Base-by-base conservation (phyloP, 2,888 invertebrate species). In the Scaptomyza flava region DNA sequence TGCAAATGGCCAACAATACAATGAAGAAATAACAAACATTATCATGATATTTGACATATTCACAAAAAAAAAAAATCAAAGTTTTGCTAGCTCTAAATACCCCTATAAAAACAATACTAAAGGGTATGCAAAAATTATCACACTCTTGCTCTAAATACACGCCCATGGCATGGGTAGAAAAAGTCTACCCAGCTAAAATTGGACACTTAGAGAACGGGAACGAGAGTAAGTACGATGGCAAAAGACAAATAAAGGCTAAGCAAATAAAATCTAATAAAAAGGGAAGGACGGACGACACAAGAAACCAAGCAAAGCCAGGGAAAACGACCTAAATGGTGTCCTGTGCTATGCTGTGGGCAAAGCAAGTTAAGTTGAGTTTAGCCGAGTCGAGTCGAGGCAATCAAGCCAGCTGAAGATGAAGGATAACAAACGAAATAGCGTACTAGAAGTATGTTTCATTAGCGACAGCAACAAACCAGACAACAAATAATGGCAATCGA, bases 191-290 rank as follows among this genome's bases (percentile, higher is more conserved):
- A 60, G 75, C 72, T 67, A 76, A 76, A 85, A 85, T 78, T 78
- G 80, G 73, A 80, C 82, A 78, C 85, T 80, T 72, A 53, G 62
- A 65, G 58, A 3, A 50, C 4, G 41, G 17, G 41, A 63, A 48
- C 57, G 69, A 60, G 56, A 1, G 57, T 57, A 12, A 50, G 50
- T 50, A 62, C 51, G 66, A 59, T 45, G 65, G 60, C 74, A 75
- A 63, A 84, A 77, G 82, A 86, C 84, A 84, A 84, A 84, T 83
- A 84, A 81, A 72, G 79, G 81, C 87, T 83, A 83, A 83, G 77
- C 84, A 86, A 84, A 84, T 84, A 83, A 83, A 84, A 83, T 83
- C 79, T 83, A 86, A 84, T 84, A 86, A 84, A 84, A 41, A 41
- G 17, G 17, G 48, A 66, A 75, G 23, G 23, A 23, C 23, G 68